phyloP scores from a whole-genome alignment of 2,888 invertebrate species.

The Polymixis lichenea region DNA sequence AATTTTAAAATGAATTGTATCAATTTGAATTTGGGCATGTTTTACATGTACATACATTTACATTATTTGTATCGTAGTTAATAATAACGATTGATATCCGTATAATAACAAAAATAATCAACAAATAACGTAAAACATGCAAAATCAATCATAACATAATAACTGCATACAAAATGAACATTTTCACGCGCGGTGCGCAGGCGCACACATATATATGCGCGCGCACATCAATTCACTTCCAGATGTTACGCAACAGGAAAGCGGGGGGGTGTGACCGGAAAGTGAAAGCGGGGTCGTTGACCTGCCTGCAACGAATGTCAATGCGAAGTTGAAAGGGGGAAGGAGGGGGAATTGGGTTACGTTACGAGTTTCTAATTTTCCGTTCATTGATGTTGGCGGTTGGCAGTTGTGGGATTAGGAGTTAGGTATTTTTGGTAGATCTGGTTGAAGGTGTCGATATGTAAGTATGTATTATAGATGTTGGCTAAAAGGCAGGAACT shows the following conservation, averaged over 20 bases:
- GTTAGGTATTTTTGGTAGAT: background rate
- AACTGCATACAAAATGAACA: conserved; percentile 55
- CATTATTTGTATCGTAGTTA: no score
- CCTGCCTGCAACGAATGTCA: conserved; percentile 73
- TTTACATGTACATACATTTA: no score
- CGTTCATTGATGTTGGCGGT: conserved; percentile 53
- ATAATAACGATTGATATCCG: no score
- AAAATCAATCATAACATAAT: conserved; percentile 39
- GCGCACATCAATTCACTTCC: conserved; percentile 62
- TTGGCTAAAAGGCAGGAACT: background rate
- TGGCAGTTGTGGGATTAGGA: background rate
- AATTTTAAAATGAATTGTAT: background rate
- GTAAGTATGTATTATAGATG: background rate
- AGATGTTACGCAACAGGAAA: conserved; percentile 74
- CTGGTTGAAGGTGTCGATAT: background rate
- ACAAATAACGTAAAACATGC: background rate
- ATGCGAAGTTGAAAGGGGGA: conserved; percentile 67
- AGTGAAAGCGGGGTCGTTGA: conserved; percentile 71
- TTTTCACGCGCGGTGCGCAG: conserved; percentile 61
- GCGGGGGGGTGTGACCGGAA: conserved; percentile 70
- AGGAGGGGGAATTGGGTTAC: conserved; percentile 69
- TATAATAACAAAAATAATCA: background rate
- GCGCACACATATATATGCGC: conserved; percentile 47
- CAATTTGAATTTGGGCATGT: background rate
- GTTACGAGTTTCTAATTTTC: conserved; percentile 65